Base-by-base conservation (phyloP, 2,888 invertebrate species). In the Willowsia nigromaculata region DNA sequence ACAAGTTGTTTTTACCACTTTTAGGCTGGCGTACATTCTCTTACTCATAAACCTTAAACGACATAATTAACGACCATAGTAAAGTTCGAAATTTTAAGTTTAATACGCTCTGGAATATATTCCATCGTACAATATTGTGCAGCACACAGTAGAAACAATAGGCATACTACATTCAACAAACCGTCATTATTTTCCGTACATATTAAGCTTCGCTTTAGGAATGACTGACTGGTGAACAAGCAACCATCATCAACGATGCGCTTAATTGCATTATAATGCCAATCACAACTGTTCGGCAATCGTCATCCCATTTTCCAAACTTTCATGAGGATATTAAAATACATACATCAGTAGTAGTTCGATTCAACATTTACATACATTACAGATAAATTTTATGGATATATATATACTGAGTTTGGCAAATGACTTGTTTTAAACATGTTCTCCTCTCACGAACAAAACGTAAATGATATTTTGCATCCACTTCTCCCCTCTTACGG, bases 191-290 rank as follows among this genome's bases (percentile, higher is more conserved):
- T 76, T 76, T 43, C 30, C 27, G 76, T n/a, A n/a, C n/a, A n/a
- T n/a, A n/a, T n/a, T n/a, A n/a, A n/a, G n/a, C n/a, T n/a, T n/a
- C n/a, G 74, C 76, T 88, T 82, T 4, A 53, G 18, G 76, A 59
- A 82, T 88, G 86, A 86, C 80, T 80, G 87, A 87, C 88, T 88
- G 82, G 33, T 88, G 84, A 88, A 88, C 88, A 88, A 88, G 88
- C 56, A 68, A 68, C 82, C 68, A 84, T 88, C 88, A 88, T 88
- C 88, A 88, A 56, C 78, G 88, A 88, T 88, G 71, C 88, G 88
- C 88, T 88, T 88, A 88, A 88, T 88, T 88, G 78, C 88, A 88
- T 88, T 88, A 88, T 88, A 88, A 84, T 88, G 88, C 88, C 88
- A 88, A 88, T 88, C 88, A 88, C 88, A 84, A 88, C 74, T 83